These are phyloP conservation scores for Choloepus didactylus DNA, from an alignment of 2,797 vertebrate species.

Conservation along the genomic window DNA sequence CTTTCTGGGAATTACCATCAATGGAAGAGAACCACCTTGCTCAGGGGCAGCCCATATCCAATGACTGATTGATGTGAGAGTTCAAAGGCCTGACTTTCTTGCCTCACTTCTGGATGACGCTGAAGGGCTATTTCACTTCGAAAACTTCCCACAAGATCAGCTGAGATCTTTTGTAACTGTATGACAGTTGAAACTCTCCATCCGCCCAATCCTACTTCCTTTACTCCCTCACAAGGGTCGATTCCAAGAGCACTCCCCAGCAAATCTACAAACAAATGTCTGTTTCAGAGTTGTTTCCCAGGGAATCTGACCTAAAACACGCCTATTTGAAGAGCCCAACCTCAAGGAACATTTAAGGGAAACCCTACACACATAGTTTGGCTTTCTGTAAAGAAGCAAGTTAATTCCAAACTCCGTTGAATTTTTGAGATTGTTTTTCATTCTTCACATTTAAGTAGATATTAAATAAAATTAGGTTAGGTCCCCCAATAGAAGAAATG, in stretches of 20 bases:
- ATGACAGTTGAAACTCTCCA: neutral
- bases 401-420: constrained; percentile 31
- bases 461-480: constrained; percentile 23
- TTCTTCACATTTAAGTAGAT: constrained; percentile 22
- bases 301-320: neutral
- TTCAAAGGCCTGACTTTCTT: neutral
- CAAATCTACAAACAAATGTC: neutral
- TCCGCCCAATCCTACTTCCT: neutral
- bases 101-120: neutral
- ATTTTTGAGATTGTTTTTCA: constrained; percentile 45
- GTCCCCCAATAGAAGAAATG: neutral
- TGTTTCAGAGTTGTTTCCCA: neutral
- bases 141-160: neutral
- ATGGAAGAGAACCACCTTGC: neutral
- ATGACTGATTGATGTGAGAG: neutral
- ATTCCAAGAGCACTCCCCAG: neutral
- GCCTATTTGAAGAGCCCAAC: neutral
- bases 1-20: neutral
- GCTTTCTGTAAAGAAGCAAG: constrained; percentile 8
- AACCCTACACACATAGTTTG: neutral
- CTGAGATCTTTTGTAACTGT: neutral
- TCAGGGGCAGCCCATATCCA: neutral
- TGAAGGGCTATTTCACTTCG: neutral
- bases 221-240: neutral
- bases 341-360: neutral